Evolutionary conservation across 2,888 invertebrate genomes (phyloP).

Genomic region (Erebia ligea): DNA sequence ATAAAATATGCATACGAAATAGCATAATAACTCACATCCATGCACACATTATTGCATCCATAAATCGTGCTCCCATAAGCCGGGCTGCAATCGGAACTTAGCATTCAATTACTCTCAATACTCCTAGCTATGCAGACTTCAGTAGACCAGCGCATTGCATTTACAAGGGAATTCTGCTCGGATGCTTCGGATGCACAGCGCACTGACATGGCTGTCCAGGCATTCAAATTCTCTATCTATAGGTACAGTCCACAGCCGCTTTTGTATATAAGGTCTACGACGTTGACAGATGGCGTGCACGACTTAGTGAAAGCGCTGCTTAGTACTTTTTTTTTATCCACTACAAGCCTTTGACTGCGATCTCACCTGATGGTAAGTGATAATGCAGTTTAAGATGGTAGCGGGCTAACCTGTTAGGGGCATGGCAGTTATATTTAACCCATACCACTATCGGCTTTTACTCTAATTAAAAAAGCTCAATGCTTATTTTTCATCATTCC

Average conservation of each 20-base stretch:
- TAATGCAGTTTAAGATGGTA: too few relatives aligned
- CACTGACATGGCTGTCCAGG: slow-evolving; percentile 41
- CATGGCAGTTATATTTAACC: too few relatives aligned
- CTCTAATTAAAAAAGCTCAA: too few relatives aligned
- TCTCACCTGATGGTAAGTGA: too few relatives aligned
- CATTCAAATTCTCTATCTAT: slow-evolving; percentile 8
- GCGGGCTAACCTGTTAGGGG: too few relatives aligned
- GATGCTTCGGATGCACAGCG: slow-evolving; percentile 53
- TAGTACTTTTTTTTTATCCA: too few relatives aligned
- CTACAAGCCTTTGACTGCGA: too few relatives aligned
- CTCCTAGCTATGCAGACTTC: slow-evolving; percentile 56
- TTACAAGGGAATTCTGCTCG: slow-evolving; percentile 70
- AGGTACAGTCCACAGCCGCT: not conserved
- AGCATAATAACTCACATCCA: not conserved
- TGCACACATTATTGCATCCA: slow-evolving; percentile 2
- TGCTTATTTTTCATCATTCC: too few relatives aligned
- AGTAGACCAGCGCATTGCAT: slow-evolving; percentile 70
- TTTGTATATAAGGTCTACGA: not conserved
- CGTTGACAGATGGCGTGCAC: not conserved
- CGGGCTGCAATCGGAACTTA: slow-evolving; percentile 65
- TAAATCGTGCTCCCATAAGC: slow-evolving; percentile 14
- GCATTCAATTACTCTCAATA: slow-evolving; percentile 74
- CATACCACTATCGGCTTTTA: too few relatives aligned
- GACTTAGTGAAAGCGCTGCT: too few relatives aligned
- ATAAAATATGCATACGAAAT: not conserved